Evolutionary conservation across 2,797 vertebrate species (phyloP).

Genomic region (Paedocypris micromegethes): DNA sequence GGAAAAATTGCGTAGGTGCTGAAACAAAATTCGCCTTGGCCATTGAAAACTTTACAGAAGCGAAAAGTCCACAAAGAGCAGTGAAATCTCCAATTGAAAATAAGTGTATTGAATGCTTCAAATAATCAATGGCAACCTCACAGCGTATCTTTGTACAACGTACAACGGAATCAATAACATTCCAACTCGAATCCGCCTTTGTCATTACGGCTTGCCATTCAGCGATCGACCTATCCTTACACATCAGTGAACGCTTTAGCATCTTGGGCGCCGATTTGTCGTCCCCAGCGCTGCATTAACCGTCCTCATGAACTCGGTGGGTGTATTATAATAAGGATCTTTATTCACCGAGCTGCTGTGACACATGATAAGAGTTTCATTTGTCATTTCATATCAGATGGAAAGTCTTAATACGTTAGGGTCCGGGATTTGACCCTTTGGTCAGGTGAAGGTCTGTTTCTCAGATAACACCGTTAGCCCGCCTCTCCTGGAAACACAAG

Average conservation of each 20-base stretch:
- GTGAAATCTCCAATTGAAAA: conserved; percentile 41
- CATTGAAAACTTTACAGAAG: conserved; percentile 33
- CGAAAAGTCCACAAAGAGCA: conserved; percentile 28
- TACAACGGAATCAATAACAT: conserved; percentile 44
- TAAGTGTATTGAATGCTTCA: conserved; percentile 42
- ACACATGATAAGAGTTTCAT: conserved; percentile 58
- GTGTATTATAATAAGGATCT: conserved; percentile 67
- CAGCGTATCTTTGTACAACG: conserved; percentile 48
- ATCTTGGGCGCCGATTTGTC: conserved; percentile 49
- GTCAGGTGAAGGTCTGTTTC: conserved; percentile 78
- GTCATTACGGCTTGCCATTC: conserved; percentile 42
- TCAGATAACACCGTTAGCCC: conserved; percentile 73
- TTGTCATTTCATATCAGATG: conserved; percentile 54
- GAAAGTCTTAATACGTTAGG: conserved; percentile 49
- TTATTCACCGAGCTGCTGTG: conserved; percentile 54
- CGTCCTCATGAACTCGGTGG: conserved; percentile 60
- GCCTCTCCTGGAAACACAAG: conserved; percentile 79
- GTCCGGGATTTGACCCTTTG: conserved; percentile 56
- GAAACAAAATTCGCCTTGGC: conserved; percentile 12
- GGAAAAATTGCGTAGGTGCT: conserved; percentile 14
- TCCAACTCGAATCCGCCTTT: conserved; percentile 36
- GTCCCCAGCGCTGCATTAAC: conserved; percentile 53
- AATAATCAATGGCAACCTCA: conserved; percentile 43
- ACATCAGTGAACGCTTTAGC: conserved; percentile 59
- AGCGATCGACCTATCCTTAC: conserved; percentile 57